These are phyloP conservation scores for Cephalopholis sonnerati DNA, from an alignment of 2,113 vertebrate species.

Conservation along the genomic window DNA sequence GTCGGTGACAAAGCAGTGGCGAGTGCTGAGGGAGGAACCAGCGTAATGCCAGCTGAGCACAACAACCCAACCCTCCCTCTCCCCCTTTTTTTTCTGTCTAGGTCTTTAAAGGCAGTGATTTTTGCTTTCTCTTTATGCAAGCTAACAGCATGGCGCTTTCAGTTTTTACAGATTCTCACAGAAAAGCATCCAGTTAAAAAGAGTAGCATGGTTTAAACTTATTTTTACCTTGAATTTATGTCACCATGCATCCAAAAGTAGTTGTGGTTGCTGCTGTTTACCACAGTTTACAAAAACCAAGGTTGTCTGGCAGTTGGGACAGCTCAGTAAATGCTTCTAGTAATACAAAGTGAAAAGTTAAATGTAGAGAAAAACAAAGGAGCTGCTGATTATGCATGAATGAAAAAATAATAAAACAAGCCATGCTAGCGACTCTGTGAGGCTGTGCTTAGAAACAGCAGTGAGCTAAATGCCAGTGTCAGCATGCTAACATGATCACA, in stretches of 20 bases:
- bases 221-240: neutral
- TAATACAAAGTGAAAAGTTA: neutral
- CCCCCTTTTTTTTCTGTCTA: neutral
- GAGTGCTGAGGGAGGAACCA: conserved; percentile 49
- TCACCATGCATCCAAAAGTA: conserved; percentile 5
- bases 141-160: neutral
- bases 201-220: neutral
- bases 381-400: neutral
- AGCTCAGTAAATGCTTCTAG: conserved; percentile 2
- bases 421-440: neutral
- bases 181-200: conserved; percentile 2
- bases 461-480: neutral
- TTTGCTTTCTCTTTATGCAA: neutral
- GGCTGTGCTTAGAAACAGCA: neutral
- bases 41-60: conserved; percentile 37
- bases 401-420: neutral
- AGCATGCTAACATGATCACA: neutral
- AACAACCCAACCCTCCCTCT: conserved; percentile 23
- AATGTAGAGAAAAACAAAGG: conserved; percentile 2
- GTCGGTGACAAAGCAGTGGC: conserved; percentile 62
- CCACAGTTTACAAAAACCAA: conserved; percentile 4
- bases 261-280: neutral
- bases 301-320: neutral
- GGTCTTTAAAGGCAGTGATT: neutral
- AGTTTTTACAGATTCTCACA: conserved; percentile 22